Base-by-base conservation (phyloP, 2,888 invertebrate species). In the Volucella bombylans region DNA sequence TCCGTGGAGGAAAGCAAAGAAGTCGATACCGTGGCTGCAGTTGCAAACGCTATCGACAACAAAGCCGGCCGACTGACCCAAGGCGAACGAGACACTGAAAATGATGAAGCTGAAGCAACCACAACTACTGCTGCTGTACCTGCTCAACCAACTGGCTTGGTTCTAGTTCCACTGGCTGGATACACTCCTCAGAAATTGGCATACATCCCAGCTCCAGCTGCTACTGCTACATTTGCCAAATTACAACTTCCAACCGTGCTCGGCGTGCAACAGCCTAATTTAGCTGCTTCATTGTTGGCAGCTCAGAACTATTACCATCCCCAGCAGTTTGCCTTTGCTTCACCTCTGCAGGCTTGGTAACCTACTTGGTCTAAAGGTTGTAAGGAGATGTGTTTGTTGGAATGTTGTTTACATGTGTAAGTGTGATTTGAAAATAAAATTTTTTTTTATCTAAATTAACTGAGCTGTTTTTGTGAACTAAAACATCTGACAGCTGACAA, bases 1-100 rank as follows among this genome's bases (percentile, higher is more conserved):
- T 85, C 85, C 1, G 14, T 81, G 0, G 85, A 81, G 9, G 85
- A 85, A 18, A 85, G 67, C 45, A 85, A 72, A 23, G 85, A 85
- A 43, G 77, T 81, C 39, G 85, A 85, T 23, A 85, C 67, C 18
- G 81, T 85, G 8, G 67, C 62, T 18, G 61, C 81, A 4, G 62
- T 55, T 1, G 61, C 76, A 41, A 79, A 79, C 38, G 15, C 72
- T 9, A 12, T 59, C 1, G 72, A 72, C 9, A 67, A 45, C 2
- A 77, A 81, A 39, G 39, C 81, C 1, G 61, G 76, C 6, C 85
- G 77, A 10, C 43, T 85, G 52, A 81, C 85, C 10, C 76, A 85
- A 59, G 74, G 71, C 18, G 54, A 74, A 18, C 43, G 81, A 10
- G 85, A 85, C 14, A 85, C 77, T 0, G 85, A 85, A 14, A 85